Conservation (phyloP, 2,888 invertebrate species). For the Hydrotaea cyrtoneurina region DNA sequence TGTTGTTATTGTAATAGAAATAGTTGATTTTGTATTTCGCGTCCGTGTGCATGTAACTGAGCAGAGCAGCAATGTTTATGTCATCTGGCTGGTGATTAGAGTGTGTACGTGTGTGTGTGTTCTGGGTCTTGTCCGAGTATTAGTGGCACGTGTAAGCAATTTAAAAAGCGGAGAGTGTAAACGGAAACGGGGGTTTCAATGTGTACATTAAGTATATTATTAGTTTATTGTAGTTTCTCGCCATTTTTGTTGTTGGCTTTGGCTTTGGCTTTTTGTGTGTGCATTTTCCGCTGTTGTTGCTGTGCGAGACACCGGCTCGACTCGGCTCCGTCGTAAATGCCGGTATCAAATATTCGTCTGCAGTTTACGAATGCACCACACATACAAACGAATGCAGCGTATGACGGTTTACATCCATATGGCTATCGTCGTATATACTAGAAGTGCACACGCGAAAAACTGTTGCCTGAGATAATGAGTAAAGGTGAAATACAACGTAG, state of each 20-base stretch:
- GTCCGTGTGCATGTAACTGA: neutral
- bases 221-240: conserved; percentile 13
- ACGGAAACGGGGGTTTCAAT: neutral
- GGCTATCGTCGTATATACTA: neutral
- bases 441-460: conserved; percentile 15
- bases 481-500: conserved; percentile 5
- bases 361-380: neutral
- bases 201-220: conserved; percentile 1
- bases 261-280: neutral
- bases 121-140: conserved; percentile 38
- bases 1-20: conserved; percentile 57
- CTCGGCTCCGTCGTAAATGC: conserved; percentile 1
- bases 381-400: neutral
- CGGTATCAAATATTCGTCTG: conserved; percentile 11
- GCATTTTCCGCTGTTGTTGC: neutral
- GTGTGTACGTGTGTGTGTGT: conserved; percentile 17
- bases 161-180: conserved; percentile 3
- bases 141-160: conserved; percentile 67
- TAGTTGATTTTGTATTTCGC: neutral
- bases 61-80: conserved; percentile 41
- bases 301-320: conserved; percentile 1
- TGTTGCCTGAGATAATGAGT: conserved; percentile 16
- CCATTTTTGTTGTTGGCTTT: conserved; percentile 7
- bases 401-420: neutral
- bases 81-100: conserved; percentile 43